A percentile compares a stretch with the other conserved stretches of the same genome.
Evolutionary conservation across 64 coral and sea anemone genomes (phyloP).

Genomic region (Porites lutea): DNA sequence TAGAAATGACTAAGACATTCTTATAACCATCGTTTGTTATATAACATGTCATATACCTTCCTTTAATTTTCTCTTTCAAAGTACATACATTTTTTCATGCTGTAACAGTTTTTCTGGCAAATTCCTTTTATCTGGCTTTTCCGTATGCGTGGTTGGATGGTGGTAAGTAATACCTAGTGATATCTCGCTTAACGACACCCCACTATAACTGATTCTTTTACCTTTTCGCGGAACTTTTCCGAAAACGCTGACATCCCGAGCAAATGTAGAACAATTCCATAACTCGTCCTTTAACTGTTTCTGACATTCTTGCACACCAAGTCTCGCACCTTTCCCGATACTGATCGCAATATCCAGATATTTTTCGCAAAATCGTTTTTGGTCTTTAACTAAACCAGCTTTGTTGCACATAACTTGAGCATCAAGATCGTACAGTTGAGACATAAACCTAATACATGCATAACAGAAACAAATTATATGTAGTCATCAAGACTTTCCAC

Average conservation of each 20-base stretch:
- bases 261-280: conserved; percentile 93
- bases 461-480: background rate
- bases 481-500: background rate
- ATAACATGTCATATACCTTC: too few species aligned
- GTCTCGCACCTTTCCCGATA: conserved; percentile 90
- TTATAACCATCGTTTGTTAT: too few species aligned
- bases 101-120: too few species aligned
- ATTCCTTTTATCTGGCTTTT: too few species aligned
- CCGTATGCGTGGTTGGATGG: too few species aligned
- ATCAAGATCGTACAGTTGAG: conserved; percentile 72
- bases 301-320: conserved; percentile 85
- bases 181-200: too few species aligned
- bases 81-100: too few species aligned
- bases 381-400: conserved; percentile 54
- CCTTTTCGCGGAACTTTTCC: conserved; percentile 91
- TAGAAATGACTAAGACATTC: too few species aligned
- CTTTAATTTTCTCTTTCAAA: too few species aligned
- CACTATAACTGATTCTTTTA: background rate
- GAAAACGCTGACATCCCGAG: conserved; percentile 80
- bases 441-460: conserved; percentile 85
- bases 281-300: conserved; percentile 77
- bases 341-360: conserved; percentile 93
- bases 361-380: conserved; percentile 77
- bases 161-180: too few species aligned
- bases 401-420: conserved; percentile 83